Evolutionary conservation across 2,113 vertebrate genomes (phyloP).

Genomic region (Potamarius usumacintae): DNA sequence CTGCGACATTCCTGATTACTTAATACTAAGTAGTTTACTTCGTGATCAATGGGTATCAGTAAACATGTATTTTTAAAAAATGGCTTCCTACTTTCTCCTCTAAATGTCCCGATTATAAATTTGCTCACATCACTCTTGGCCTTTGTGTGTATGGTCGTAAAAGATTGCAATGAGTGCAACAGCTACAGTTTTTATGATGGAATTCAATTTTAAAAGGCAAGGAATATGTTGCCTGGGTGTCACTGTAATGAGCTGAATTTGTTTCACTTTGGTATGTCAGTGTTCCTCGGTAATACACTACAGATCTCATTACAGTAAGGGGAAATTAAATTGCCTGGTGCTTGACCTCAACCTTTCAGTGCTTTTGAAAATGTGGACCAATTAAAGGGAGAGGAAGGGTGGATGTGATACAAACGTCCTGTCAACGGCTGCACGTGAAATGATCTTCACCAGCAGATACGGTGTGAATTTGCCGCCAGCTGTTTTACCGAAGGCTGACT

Average conservation of each 20-base stretch:
- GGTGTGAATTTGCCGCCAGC: background rate
- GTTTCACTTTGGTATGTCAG: slow-evolving; percentile 30
- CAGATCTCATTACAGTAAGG: slow-evolving; percentile 48
- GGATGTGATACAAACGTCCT: slow-evolving; percentile 24
- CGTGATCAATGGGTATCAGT: background rate
- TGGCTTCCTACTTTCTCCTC: background rate
- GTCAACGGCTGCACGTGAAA: slow-evolving; percentile 7
- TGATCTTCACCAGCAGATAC: background rate
- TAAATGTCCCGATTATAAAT: slow-evolving; percentile 17
- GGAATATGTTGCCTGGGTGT: slow-evolving; percentile 7
- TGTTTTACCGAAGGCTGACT: slow-evolving; percentile 17
- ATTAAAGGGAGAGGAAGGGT: slow-evolving; percentile 41
- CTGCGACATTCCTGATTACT: background rate
- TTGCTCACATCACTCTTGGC: slow-evolving; percentile 42
- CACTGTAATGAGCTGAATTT: slow-evolving; percentile 46
- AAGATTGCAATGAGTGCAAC: background rate
- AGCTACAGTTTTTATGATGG: background rate
- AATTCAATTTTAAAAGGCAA: background rate
- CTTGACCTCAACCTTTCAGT: slow-evolving; percentile 43
- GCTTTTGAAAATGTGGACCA: slow-evolving; percentile 36
- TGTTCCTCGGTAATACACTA: slow-evolving; percentile 29
- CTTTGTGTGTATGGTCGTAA: slow-evolving; percentile 2
- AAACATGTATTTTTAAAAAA: background rate
- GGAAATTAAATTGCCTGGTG: slow-evolving; percentile 51
- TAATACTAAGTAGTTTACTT: background rate